phyloP scores from a whole-genome alignment of 2,113 vertebrate genomes.

The Cavia porcellus region DNA sequence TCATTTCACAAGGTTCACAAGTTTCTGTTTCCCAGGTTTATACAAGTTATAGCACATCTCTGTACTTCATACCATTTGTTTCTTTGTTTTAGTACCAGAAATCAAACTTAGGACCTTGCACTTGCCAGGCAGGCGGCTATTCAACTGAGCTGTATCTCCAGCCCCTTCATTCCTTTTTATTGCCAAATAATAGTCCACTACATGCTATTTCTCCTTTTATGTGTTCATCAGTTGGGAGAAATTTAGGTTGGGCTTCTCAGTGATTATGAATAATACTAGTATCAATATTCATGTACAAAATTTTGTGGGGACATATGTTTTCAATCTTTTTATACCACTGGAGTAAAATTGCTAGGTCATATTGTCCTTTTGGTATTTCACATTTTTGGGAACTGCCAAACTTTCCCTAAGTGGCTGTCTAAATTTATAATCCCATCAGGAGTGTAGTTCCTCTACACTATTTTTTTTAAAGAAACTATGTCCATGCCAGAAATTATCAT shows the following conservation, averaged over 20 bases:
- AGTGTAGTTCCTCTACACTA: background rate
- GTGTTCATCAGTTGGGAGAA: background rate
- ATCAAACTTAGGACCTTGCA: too few relatives aligned
- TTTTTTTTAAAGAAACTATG: background rate
- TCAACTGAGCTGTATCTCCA: too few relatives aligned
- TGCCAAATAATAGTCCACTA: background rate
- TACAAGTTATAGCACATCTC: background rate
- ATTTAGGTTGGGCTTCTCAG: background rate
- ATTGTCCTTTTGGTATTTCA: background rate
- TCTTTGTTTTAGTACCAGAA: too few relatives aligned
- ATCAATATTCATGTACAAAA: background rate
- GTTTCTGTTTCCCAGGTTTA: background rate
- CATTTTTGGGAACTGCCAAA: background rate
- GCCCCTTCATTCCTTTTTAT: background rate
- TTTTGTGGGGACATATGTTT: background rate
- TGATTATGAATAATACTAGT: background rate
- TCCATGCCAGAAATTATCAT: background rate
- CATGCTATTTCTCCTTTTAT: background rate
- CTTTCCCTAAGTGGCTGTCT: background rate
- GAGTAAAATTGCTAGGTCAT: background rate
- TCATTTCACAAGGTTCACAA: background rate
- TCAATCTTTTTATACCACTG: background rate
- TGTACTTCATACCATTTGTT: background rate
- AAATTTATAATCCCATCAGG: background rate
- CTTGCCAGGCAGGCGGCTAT: too few relatives aligned